Percentiles rank a stretch among this genome's conserved stretches.
phyloP scores from a whole-genome alignment of 2,888 invertebrate genomes.

The Xylota segnis region DNA sequence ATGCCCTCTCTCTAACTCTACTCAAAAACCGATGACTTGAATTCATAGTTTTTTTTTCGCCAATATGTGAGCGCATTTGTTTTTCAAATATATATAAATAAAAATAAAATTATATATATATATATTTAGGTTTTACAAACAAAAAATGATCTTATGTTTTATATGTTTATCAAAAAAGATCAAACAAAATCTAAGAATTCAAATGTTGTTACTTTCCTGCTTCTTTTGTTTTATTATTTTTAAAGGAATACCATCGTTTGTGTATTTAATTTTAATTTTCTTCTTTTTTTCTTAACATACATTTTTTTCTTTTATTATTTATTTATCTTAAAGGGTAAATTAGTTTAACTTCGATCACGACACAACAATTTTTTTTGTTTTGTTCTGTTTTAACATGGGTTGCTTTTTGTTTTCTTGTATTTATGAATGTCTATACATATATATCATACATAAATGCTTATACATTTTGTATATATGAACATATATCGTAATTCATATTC shows the following conservation, averaged over 20 bases:
- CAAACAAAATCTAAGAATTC: conserved; percentile 78
- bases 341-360: conserved; percentile 78
- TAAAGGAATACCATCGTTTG: conserved; percentile 59
- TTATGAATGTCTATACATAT: conserved; percentile 49
- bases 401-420: conserved; percentile 51
- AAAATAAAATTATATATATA: conserved; percentile 51
- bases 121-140: conserved; percentile 47
- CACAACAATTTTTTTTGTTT: conserved; percentile 69
- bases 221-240: conserved; percentile 19
- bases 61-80: conserved; percentile 32
- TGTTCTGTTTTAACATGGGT: conserved; percentile 63
- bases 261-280: conserved; percentile 37
- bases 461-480: conserved; percentile 32
- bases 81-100: conserved; percentile 51
- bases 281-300: conserved; percentile 55
- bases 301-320: conserved; percentile 71
- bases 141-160: conserved; percentile 74
- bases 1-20: neutral
- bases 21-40: neutral
- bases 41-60: conserved; percentile 3
- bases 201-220: conserved; percentile 79
- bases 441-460: conserved; percentile 43
- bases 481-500: conserved; percentile 36
- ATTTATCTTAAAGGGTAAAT: conserved; percentile 77
- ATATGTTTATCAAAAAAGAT: conserved; percentile 61